Base-by-base conservation (phyloP, 1,140 invertebrate species). In the Brachionus sp. region DNA sequence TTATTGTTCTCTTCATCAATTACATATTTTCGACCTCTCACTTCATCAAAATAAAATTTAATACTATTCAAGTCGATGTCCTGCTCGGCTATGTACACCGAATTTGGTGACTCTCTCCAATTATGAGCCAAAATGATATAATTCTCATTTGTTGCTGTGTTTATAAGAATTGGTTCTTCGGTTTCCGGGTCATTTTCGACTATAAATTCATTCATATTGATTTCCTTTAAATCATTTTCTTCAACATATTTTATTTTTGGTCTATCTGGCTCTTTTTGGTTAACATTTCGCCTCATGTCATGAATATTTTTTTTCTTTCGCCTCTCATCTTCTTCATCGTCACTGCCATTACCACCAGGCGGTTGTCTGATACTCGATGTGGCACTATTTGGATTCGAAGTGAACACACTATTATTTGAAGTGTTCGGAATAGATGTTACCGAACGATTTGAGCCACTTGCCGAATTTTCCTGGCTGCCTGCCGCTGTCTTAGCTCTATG, bases 261-360 rank as follows among this genome's bases (percentile, higher is more conserved):
- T 5, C 23, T 44, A 13, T 29, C 23, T 46, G 70, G 70, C 29
- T 75, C 70, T 75, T 75, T 44, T 46, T 44, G 7, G 13, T 75
- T 75, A 1, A 75, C 70, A 25, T 75, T 75, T 46, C 70, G 37
- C 7, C 42, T 44, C 10, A 46, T 75, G 39, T 75, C 70, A 25
- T 46, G 19, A 46, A 46, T 46, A 44, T 75, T 75, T 75, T 75
- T 75, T 13, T 75, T 75, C 25, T 46, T 75, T 46, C 42, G 16
- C 25, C 25, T 7, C 4, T 75, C 68, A 19, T 73, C 70, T 75
- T 75, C 70, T 75, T 75, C 70, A 75, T 75, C 70, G 16, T 39
- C 66, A 39, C 33, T 70, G 16, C 37, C 66, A 39, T 39, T 33
- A 42, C 37, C 35, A 70, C n/a, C 66, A 16, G 12, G 12, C n/a